phyloP scores from a whole-genome alignment of 2,797 vertebrate species.

The Siniperca undulata region DNA sequence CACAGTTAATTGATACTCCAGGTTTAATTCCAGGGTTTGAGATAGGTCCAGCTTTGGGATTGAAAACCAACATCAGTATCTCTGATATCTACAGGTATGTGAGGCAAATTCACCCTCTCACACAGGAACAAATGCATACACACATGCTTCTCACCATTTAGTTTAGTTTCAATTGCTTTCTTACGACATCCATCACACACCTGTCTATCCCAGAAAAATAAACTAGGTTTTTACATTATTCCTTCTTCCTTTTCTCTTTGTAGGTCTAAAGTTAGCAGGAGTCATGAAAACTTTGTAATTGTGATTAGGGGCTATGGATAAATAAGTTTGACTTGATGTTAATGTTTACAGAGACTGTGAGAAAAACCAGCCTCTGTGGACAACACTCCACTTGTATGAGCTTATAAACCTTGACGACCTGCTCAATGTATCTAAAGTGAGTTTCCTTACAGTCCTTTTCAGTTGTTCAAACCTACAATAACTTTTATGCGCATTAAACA shows the following conservation, averaged over 20 bases:
- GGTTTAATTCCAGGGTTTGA: slow-evolving; percentile 74
- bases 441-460: slow-evolving; percentile 9
- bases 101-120: background rate
- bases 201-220: background rate
- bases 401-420: slow-evolving; percentile 75
- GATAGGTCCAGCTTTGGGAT: slow-evolving; percentile 65
- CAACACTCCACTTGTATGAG: slow-evolving; percentile 80
- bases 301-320: background rate
- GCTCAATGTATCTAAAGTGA: slow-evolving; percentile 88
- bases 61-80: slow-evolving; percentile 75
- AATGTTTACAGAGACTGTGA: slow-evolving; percentile 85
- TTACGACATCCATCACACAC: background rate
- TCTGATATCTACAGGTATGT: slow-evolving; percentile 86
- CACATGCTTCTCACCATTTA: background rate
- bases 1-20: slow-evolving; percentile 86
- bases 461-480: background rate
- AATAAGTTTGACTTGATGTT: slow-evolving; percentile 1
- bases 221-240: background rate
- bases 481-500: background rate
- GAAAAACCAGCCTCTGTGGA: slow-evolving; percentile 86
- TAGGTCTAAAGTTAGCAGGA: background rate
- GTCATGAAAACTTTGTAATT: background rate
- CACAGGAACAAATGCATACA: background rate
- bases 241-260: background rate
- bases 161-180: background rate